Conservation (phyloP, 2,797 vertebrate species). For the Limosa lapponica region DNA sequence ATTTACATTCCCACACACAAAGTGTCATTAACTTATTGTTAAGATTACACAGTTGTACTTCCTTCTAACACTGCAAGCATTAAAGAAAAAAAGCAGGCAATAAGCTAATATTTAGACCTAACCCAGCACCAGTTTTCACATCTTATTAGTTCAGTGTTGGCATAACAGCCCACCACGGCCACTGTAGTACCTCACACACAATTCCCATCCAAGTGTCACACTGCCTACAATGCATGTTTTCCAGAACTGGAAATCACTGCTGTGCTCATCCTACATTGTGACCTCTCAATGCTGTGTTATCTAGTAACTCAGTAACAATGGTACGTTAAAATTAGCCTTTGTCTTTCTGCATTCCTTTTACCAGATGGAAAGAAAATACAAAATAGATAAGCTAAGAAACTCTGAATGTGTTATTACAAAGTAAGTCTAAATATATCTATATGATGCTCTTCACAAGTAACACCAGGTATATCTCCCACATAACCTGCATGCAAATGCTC, state of each 20-base stretch:
- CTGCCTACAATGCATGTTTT: fast-evolving
- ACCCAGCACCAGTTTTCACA: not conserved
- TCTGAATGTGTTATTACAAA: not conserved
- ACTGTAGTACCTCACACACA: not conserved
- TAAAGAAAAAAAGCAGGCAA: not conserved
- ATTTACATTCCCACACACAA: not conserved
- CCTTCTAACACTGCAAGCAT: not conserved
- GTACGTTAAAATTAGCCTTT: not conserved
- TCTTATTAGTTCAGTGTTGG: not conserved
- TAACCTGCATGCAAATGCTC: fast-evolving
- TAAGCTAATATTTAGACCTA: not conserved
- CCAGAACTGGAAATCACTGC: not conserved
- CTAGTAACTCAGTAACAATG: not conserved
- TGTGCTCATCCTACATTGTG: not conserved
- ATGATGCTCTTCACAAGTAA: not conserved
- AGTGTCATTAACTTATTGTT: not conserved
- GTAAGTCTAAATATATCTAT: not conserved
- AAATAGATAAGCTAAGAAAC: not conserved
- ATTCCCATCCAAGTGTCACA: not conserved
- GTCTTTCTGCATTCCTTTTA: not conserved
- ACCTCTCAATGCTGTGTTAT: not conserved
- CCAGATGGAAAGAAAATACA: not conserved
- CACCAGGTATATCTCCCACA: not conserved
- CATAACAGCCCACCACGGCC: not conserved
- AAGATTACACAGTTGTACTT: not conserved